A percentile compares a stretch with the other conserved stretches of the same genome.
phyloP scores from a whole-genome alignment of 2,888 invertebrate species.

The Lycophotia porphyrea region DNA sequence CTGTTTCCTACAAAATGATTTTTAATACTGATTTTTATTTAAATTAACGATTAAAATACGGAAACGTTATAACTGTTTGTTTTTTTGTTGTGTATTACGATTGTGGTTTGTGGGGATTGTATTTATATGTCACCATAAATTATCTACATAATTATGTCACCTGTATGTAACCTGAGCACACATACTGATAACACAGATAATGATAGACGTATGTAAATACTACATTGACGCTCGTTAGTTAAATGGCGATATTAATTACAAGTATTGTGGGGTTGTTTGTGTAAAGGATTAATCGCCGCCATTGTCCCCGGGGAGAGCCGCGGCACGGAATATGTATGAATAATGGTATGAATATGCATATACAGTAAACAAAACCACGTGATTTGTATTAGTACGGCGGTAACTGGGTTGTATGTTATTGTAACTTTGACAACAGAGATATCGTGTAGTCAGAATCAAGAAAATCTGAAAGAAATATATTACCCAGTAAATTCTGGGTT shows the following conservation, averaged over 20 bases:
- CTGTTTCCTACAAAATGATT: no score
- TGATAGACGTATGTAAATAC: conserved; percentile 12
- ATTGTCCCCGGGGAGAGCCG: conserved; percentile 48
- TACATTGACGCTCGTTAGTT: conserved; percentile 63
- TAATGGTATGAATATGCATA: not conserved
- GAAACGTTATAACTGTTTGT: no score
- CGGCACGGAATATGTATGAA: conserved; percentile 33
- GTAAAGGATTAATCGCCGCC: conserved; percentile 53
- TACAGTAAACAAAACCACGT: not conserved
- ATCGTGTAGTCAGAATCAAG: not conserved
- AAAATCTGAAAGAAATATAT: not conserved
- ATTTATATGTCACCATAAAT: not conserved
- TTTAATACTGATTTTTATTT: no score
- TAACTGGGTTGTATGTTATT: not conserved
- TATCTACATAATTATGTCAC: conserved; percentile 2
- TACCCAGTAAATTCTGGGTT: not conserved
- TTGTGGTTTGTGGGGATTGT: not conserved
- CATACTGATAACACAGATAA: not conserved
- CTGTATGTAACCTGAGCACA: not conserved
- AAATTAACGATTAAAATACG: no score
- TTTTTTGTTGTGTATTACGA: no score
- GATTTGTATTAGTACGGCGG: not conserved
- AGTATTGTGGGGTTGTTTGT: conserved; percentile 61
- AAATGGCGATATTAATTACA: conserved; percentile 70
- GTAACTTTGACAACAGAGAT: not conserved